phyloP scores from a whole-genome alignment of 2,888 invertebrate genomes.

The Belgica antarctica region DNA sequence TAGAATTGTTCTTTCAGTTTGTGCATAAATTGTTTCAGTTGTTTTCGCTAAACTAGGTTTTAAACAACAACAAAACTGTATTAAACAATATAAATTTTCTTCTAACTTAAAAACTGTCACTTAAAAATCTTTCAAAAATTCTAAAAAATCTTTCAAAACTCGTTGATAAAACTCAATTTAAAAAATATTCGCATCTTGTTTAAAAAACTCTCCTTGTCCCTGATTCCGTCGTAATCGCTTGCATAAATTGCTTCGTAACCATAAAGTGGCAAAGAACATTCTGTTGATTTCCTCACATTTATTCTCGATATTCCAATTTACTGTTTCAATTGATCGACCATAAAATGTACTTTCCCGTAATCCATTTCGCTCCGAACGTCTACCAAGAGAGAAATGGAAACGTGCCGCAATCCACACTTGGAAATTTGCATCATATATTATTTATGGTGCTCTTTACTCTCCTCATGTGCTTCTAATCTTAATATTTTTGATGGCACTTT shows the following conservation, averaged over 20 bases:
- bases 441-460: conserved; percentile 39
- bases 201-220: too few species aligned
- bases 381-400: conserved; percentile 11
- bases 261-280: conserved; percentile 5
- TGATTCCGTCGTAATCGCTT: conserved; percentile 2
- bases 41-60: too few species aligned
- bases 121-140: too few species aligned
- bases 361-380: conserved; percentile 16
- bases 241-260: conserved; percentile 13
- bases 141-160: too few species aligned
- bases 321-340: not conserved
- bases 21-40: too few species aligned
- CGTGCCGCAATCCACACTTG: conserved; percentile 22
- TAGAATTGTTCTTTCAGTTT: too few species aligned
- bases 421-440: conserved; percentile 43
- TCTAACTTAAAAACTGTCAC: too few species aligned
- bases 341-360: not conserved
- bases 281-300: not conserved
- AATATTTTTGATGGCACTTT: conserved; percentile 44
- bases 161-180: too few species aligned
- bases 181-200: too few species aligned
- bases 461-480: conserved; percentile 33
- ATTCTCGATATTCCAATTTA: conserved; percentile 5
- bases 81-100: too few species aligned
- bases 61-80: too few species aligned